These are phyloP conservation scores for Microctonus hyperodae DNA, from an alignment of 2,888 invertebrate species.

Conservation along the genomic window DNA sequence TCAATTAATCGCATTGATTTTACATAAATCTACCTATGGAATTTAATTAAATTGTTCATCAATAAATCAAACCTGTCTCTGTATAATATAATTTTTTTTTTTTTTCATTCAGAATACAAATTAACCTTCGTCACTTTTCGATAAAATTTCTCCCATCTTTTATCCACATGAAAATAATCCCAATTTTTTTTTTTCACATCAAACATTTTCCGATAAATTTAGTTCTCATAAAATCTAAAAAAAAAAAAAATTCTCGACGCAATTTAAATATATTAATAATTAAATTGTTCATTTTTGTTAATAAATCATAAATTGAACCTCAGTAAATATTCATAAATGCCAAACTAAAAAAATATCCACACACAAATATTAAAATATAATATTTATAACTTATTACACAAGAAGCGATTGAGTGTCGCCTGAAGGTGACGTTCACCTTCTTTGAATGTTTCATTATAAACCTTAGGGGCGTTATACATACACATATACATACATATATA, in stretches of 20 bases:
- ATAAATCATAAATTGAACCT: neutral
- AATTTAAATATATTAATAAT: constrained; percentile 2
- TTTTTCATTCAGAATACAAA: constrained; percentile 10
- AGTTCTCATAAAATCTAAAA: neutral
- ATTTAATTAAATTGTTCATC: constrained; percentile 26
- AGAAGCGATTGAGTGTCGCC: constrained; percentile 18
- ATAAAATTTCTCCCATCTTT: too few species aligned
- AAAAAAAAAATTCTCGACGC: neutral
- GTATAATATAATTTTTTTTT: constrained; percentile 10
- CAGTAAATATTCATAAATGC: neutral
- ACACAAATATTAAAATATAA: neutral
- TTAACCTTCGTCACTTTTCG: constrained; percentile 1
- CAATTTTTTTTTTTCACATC: too few species aligned
- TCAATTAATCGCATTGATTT: neutral
- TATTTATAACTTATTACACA: constrained; percentile 12
- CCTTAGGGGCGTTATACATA: constrained; percentile 5
- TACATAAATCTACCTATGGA: constrained; percentile 14
- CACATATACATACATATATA: neutral
- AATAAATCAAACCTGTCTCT: constrained; percentile 14
- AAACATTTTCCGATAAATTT: neutral
- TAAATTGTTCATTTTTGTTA: neutral
- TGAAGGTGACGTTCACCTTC: constrained; percentile 24
- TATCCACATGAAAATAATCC: too few species aligned
- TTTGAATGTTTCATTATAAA: constrained; percentile 11
- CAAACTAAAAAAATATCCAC: neutral